phyloP scores from a whole-genome alignment of 1,140 invertebrate genomes.

The Ctenoplectra terminalis region DNA sequence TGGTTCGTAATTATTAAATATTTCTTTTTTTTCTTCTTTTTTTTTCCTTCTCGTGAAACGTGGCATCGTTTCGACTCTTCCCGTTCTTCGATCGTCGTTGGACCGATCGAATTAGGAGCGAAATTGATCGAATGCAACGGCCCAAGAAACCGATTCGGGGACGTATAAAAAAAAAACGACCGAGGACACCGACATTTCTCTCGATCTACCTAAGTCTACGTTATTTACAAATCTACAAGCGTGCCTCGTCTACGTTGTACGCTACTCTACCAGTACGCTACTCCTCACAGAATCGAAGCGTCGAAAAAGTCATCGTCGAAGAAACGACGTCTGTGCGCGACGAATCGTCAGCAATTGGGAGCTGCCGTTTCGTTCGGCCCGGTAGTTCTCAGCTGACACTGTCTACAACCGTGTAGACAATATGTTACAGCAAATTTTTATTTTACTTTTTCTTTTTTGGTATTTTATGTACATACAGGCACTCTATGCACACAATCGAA shows the following conservation, averaged over 20 bases:
- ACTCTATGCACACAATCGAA: too few species aligned
- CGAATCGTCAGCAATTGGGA: not conserved
- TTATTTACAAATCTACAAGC: slow-evolving; percentile 69
- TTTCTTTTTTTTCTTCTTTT: too few species aligned
- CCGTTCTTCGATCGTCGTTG: not conserved
- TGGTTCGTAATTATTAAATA: not conserved
- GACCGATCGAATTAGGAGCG: not conserved
- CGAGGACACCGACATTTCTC: slow-evolving; percentile 39
- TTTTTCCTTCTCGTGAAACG: not conserved
- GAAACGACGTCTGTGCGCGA: not conserved
- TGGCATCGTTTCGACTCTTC: not conserved
- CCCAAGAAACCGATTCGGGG: not conserved
- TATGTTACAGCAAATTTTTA: too few species aligned
- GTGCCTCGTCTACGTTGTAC: slow-evolving; percentile 56
- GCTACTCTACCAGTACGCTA: slow-evolving; percentile 36
- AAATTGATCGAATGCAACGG: not conserved
- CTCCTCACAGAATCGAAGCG: slow-evolving; percentile 26
- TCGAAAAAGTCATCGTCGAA: not conserved
- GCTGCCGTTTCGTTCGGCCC: not conserved
- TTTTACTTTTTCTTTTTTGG: not conserved
- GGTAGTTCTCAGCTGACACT: too few species aligned
- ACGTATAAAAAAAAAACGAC: slow-evolving; percentile 41
- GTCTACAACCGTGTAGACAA: too few species aligned
- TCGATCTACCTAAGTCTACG: slow-evolving; percentile 21
- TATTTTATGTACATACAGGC: not conserved